Evolutionary conservation across 1,140 invertebrate genomes (phyloP).

Genomic region (Micrasema longulum): DNA sequence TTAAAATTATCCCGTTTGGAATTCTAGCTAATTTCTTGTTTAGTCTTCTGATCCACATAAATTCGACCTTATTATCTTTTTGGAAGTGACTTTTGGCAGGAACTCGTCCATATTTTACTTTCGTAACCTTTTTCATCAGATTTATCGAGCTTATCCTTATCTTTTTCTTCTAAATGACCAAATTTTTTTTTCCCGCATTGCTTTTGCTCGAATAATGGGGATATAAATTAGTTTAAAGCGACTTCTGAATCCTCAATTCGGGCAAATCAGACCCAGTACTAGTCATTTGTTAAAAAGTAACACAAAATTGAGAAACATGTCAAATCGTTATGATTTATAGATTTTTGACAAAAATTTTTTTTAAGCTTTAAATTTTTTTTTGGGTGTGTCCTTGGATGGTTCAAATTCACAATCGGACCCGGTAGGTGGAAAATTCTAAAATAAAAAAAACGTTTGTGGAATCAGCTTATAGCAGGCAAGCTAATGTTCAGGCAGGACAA

Average conservation of each 20-base stretch:
- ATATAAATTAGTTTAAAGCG: conserved; percentile 30
- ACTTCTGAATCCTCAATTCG: background rate
- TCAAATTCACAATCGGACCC: no score
- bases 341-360: background rate
- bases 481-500: no score
- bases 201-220: conserved; percentile 32
- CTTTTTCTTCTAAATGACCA: conserved; percentile 40
- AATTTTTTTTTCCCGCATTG: conserved; percentile 34
- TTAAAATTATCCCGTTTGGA: no score
- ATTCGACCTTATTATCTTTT: no score
- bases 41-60: no score
- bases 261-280: background rate
- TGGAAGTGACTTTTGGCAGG: conserved; percentile 7
- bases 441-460: no score
- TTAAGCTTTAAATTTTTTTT: no score
- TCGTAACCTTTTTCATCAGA: conserved; percentile 13
- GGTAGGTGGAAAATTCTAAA: no score
- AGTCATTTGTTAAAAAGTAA: background rate
- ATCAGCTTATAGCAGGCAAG: no score
- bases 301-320: background rate
- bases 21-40: no score
- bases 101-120: conserved; percentile 31
- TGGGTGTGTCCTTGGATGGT: no score
- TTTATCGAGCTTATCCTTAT: conserved; percentile 40
- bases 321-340: background rate